Evolutionary conservation across 2,113 vertebrate genomes (phyloP).

Genomic region (Aegotheles bennettii): DNA sequence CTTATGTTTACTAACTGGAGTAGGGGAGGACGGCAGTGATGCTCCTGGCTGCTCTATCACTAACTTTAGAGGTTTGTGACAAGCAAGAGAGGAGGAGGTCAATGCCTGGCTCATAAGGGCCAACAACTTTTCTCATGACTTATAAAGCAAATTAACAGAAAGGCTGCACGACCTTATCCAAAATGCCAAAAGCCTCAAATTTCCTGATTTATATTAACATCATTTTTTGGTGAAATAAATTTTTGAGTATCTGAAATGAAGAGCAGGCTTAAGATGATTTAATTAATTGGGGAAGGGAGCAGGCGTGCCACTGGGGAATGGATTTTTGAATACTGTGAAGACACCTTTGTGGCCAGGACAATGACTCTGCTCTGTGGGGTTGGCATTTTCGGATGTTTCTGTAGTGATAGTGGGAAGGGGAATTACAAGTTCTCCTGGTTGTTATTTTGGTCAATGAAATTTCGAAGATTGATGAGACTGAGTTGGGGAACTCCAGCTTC

Average conservation of each 20-base stretch:
- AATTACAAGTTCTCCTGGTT: background rate
- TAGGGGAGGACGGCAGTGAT: rapidly evolving
- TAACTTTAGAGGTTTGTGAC: background rate
- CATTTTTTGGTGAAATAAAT: background rate
- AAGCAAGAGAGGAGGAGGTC: rapidly evolving
- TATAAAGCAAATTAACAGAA: background rate
- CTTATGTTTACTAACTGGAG: background rate
- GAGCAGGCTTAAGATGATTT: background rate
- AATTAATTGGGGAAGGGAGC: rapidly evolving
- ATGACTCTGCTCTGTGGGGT: rapidly evolving
- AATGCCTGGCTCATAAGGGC: no score
- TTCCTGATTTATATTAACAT: background rate
- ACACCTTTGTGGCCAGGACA: background rate
- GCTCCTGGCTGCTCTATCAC: rapidly evolving
- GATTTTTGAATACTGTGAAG: background rate
- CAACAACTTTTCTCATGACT: no score
- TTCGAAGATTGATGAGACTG: background rate
- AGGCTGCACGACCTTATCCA: background rate
- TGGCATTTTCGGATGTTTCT: background rate
- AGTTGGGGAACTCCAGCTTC: background rate
- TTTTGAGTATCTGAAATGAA: background rate
- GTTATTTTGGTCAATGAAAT: background rate
- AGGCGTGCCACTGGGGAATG: rapidly evolving
- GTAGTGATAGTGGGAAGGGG: background rate
- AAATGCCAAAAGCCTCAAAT: background rate